Evolutionary conservation across 2,113 vertebrate genomes (phyloP).

Genomic region (Oryzias curvinotus): DNA sequence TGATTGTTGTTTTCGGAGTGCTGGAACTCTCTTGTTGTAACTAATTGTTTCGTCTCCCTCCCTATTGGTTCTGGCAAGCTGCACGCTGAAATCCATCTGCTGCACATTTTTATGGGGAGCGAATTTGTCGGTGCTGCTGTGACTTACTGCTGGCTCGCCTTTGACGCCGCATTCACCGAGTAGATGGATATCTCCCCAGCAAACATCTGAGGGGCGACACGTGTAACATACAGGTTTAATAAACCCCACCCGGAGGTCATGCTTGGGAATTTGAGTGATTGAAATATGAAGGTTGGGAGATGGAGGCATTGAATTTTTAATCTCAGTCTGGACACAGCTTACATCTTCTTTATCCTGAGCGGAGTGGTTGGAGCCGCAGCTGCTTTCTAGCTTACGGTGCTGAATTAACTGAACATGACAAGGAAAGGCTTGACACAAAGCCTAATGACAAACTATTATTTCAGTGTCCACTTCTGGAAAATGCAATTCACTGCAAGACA

Average conservation of each 20-base stretch:
- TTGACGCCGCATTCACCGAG: conserved; percentile 37
- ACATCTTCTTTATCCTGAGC: conserved; percentile 21
- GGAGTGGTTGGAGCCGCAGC: not conserved
- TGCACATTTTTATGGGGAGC: conserved; percentile 63
- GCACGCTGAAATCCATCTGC: conserved; percentile 52
- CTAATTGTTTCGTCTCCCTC: conserved; percentile 70
- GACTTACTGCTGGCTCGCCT: conserved; percentile 45
- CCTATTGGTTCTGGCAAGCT: conserved; percentile 58
- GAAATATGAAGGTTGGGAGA: conserved; percentile 54
- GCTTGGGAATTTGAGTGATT: conserved; percentile 44
- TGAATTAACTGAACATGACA: conserved; percentile 13
- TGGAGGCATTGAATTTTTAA: conserved; percentile 55
- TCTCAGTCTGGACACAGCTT: conserved; percentile 19
- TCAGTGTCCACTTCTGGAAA: conserved; percentile 6
- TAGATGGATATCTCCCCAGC: conserved; percentile 46
- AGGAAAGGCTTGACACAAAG: not conserved
- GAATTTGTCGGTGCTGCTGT: conserved; percentile 44
- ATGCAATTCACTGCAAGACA: not conserved
- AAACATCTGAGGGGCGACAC: conserved; percentile 45
- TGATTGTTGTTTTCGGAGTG: conserved; percentile 68
- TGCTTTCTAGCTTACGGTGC: not conserved
- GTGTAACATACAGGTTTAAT: conserved; percentile 51
- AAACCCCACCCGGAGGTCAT: conserved; percentile 59
- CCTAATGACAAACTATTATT: not conserved
- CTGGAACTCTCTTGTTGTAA: conserved; percentile 59